Evolutionary conservation across 2,797 vertebrate genomes (phyloP).

Genomic region (Hydrophis major): DNA sequence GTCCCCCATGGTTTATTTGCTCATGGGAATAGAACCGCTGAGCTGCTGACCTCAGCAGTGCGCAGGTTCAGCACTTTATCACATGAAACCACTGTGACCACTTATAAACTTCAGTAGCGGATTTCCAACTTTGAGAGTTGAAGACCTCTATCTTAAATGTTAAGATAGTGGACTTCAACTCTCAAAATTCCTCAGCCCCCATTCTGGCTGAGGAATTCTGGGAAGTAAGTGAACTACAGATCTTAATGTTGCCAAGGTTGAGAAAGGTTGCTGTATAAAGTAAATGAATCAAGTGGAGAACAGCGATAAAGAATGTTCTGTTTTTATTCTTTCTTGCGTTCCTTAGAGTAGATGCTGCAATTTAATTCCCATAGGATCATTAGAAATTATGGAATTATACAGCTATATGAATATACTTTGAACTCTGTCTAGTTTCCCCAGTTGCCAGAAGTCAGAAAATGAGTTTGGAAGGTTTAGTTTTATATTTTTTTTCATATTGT

Average conservation of each 20-base stretch:
- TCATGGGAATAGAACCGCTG: too few species aligned
- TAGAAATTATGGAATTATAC: background rate
- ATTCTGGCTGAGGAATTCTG: background rate
- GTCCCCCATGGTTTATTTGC: too few species aligned
- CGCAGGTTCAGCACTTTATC: too few species aligned
- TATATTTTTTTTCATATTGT: background rate
- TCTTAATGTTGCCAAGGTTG: background rate
- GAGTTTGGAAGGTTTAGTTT: background rate
- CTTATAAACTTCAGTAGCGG: too few species aligned
- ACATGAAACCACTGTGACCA: too few species aligned
- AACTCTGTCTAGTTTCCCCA: background rate
- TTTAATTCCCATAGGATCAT: background rate
- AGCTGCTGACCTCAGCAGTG: too few species aligned
- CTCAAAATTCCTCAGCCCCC: background rate
- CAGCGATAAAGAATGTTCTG: background rate
- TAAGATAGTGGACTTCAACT: background rate
- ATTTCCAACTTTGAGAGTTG: too few species aligned
- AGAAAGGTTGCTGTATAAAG: background rate
- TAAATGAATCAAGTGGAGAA: background rate
- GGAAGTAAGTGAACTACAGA: background rate
- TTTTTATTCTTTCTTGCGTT: background rate
- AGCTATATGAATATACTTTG: background rate
- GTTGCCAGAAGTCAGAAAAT: background rate
- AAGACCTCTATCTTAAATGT: too few species aligned
- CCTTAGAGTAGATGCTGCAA: background rate